phyloP scores from a whole-genome alignment of 1,140 invertebrate genomes.

The Panagrolaimus sp. region DNA sequence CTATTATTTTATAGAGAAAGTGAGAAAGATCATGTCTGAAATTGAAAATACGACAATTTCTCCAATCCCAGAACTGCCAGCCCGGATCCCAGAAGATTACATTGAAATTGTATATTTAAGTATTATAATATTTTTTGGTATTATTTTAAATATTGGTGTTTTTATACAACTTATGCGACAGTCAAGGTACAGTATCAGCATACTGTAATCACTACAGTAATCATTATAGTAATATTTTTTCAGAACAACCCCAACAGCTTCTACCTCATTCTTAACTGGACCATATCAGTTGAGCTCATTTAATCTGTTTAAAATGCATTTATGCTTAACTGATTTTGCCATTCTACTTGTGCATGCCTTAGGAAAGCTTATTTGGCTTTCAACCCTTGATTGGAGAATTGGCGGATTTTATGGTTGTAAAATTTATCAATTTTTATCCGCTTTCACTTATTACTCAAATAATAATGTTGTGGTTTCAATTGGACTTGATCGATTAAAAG shows the following conservation, averaged over 20 bases:
- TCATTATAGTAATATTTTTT: background rate
- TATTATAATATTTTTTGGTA: slow-evolving; percentile 39
- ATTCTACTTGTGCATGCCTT: slow-evolving; percentile 51
- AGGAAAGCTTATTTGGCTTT: slow-evolving; percentile 49
- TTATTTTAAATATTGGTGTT: slow-evolving; percentile 38
- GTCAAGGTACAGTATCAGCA: slow-evolving; percentile 32
- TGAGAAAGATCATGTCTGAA: too few species aligned
- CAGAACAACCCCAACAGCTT: slow-evolving; percentile 39
- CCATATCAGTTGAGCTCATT: slow-evolving; percentile 49
- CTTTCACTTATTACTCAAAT: slow-evolving; percentile 54
- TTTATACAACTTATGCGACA: slow-evolving; percentile 32
- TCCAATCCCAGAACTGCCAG: too few species aligned
- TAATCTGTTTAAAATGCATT: slow-evolving; percentile 49
- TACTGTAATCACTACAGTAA: background rate
- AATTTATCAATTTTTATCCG: slow-evolving; percentile 50
- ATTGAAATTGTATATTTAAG: slow-evolving; percentile 38
- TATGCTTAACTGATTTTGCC: slow-evolving; percentile 49
- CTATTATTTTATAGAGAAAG: too few species aligned
- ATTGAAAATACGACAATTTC: too few species aligned
- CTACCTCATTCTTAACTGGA: slow-evolving; percentile 38
- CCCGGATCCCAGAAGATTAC: slow-evolving; percentile 22
- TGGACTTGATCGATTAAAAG: slow-evolving; percentile 50
- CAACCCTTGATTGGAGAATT: slow-evolving; percentile 48
- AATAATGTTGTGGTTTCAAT: slow-evolving; percentile 53
- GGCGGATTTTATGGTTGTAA: slow-evolving; percentile 45